Evolutionary conservation across 2,113 vertebrate genomes (phyloP).

Genomic region (Dromiciops gliroides): DNA sequence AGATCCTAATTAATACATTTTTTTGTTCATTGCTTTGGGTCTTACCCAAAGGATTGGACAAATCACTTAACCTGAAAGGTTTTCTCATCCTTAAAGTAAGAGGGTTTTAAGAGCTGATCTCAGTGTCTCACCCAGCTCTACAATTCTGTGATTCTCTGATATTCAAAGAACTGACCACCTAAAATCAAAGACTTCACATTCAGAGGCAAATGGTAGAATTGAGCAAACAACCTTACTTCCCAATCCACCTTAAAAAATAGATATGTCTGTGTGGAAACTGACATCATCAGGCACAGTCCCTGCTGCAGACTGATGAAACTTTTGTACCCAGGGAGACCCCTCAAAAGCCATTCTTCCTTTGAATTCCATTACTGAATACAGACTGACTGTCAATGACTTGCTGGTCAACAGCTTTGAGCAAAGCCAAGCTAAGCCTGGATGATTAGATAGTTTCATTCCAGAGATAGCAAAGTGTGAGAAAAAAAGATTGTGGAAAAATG

Average conservation of each 20-base stretch:
- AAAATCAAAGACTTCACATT: not conserved
- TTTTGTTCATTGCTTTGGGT: not conserved
- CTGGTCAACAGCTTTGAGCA: conserved; percentile 58
- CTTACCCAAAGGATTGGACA: not conserved
- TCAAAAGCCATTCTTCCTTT: conserved; percentile 34
- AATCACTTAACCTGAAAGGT: not conserved
- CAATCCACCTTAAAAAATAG: not conserved
- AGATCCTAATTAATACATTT: not conserved
- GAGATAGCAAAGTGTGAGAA: conserved; percentile 5
- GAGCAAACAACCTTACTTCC: not conserved
- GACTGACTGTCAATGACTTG: conserved; percentile 7
- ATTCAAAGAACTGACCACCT: not conserved
- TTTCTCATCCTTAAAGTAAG: not conserved
- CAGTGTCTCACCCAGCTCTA: not conserved
- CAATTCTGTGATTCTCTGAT: not conserved
- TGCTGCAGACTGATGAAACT: not conserved
- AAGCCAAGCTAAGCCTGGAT: conserved; percentile 29
- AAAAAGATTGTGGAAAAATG: conserved; percentile 27
- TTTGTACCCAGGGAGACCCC: not conserved
- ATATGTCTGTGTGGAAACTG: not conserved
- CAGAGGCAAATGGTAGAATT: not conserved
- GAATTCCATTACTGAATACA: conserved; percentile 26
- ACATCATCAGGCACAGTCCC: not conserved
- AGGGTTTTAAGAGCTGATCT: not conserved
- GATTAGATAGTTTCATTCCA: conserved; percentile 19